Percentiles rank a stretch among this genome's conserved stretches.
phyloP scores from a whole-genome alignment of 2,888 invertebrate species.

The Priocnemis perturbator region DNA sequence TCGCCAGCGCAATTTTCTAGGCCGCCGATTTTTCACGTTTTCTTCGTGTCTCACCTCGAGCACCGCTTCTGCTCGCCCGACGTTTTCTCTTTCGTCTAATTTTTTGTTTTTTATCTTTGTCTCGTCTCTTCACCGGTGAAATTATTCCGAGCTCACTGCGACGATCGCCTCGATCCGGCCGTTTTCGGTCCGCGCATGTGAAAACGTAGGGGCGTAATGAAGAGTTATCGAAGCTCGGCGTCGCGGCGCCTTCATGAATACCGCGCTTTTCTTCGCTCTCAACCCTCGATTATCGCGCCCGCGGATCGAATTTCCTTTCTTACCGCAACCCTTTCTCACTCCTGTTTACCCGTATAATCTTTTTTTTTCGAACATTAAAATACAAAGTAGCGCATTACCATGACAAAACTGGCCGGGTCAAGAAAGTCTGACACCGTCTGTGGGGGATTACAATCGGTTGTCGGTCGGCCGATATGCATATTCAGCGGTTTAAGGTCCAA shows the following conservation, averaged over 20 bases:
- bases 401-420: slow-evolving; percentile 70
- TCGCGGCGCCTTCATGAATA: too few relatives aligned
- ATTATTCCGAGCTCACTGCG: too few relatives aligned
- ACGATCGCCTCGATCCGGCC: too few relatives aligned
- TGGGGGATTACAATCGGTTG: slow-evolving; percentile 66
- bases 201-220: too few relatives aligned
- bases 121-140: neutral
- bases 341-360: slow-evolving; percentile 65
- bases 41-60: neutral
- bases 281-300: too few relatives aligned
- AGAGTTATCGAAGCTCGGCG: neutral
- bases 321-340: slow-evolving; percentile 20
- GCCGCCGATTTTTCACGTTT: slow-evolving; percentile 14
- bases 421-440: slow-evolving; percentile 66
- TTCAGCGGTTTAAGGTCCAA: slow-evolving; percentile 66
- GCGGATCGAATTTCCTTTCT: neutral
- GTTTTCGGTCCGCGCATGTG: too few relatives aligned
- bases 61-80: neutral
- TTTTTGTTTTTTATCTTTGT: slow-evolving; percentile 10
- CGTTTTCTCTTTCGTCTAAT: slow-evolving; percentile 7
- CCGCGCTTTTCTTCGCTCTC: too few relatives aligned
- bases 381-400: slow-evolving; percentile 72
- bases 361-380: slow-evolving; percentile 68
- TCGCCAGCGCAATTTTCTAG: slow-evolving; percentile 23
- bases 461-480: slow-evolving; percentile 65